Conservation (phyloP, 2,113 vertebrate species). For the Rhineura floridana region DNA sequence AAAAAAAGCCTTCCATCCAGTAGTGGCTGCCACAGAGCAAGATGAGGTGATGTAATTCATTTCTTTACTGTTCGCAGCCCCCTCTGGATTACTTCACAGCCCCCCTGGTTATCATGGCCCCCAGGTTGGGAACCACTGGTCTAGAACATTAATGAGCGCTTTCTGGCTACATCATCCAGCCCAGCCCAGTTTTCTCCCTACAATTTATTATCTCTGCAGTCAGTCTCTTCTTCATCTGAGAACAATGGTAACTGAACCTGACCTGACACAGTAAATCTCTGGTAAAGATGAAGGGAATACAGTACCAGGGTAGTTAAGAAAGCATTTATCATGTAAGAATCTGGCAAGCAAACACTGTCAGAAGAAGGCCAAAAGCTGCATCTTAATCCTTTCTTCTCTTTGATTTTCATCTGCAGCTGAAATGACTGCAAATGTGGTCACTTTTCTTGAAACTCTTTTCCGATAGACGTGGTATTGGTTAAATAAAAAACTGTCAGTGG, state of each 20-base stretch:
- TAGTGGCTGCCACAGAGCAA: too few relatives aligned
- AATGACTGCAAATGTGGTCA: neutral
- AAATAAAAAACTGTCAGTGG: neutral
- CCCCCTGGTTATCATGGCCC: too few relatives aligned
- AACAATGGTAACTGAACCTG: neutral
- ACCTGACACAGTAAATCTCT: neutral
- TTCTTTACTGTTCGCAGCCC: too few relatives aligned
- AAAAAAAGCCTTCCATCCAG: too few relatives aligned
- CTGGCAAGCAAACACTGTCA: conserved; percentile 2
- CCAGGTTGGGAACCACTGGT: too few relatives aligned
- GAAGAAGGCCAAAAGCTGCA: neutral
- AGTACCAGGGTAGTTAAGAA: neutral
- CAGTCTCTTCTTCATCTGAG: conserved; percentile 17
- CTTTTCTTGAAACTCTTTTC: conserved; percentile 2
- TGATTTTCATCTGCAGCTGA: neutral
- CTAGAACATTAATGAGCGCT: neutral
- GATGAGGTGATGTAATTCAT: too few relatives aligned
- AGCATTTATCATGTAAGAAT: neutral
- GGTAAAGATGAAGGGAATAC: conserved; percentile 8
- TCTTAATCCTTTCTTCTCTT: neutral
- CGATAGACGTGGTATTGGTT: neutral
- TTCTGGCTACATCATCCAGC: neutral
- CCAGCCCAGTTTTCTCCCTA: neutral
- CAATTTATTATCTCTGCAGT: neutral
- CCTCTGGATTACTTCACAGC: too few relatives aligned